Evolutionary conservation across 2,888 invertebrate species (phyloP), one percentile per base, ranked within the genome.

Genomic region (Calameuta idolon): DNA sequence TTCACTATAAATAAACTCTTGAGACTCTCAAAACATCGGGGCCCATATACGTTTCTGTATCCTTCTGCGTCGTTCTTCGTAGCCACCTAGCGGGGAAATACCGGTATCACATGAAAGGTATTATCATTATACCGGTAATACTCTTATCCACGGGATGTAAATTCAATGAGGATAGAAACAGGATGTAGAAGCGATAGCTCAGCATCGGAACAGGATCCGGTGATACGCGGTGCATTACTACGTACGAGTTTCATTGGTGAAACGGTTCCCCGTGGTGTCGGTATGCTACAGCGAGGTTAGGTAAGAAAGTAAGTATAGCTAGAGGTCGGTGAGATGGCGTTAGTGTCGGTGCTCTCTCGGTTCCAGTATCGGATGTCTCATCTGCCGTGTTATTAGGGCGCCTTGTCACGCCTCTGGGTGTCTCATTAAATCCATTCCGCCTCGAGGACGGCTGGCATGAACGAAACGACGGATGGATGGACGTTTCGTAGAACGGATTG

Each of bases 351-450:
- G 34, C 71, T 71, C 31, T 71, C 71, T 34, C 71, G 71, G 74
- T 77, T 79, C 74, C 81, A 81, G 82, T 84, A 84, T 85, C 83
- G 84, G 78, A 79, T 74, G 79, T 77, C 79, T 82, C 83, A 83
- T 84, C 82, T 83, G 73, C 73, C 78, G 80, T 81, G 83, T 85
- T 85, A 86, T 87, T 86, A 85, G 84, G 83, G 84, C 83, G 83
- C 85, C 82, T 80, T 81, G 84, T 82, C 84, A 86, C 84, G 87
- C 86, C 86, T 85, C 86, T 84, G 83, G 83, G 80, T 83, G 85
- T 85, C 86, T 88, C 87, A 86, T 88, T 88, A 87, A 88, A 88
- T 87, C 86, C 83, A 84, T 82, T 82, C 81, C 80, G 74, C 40
- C 74, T 37, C 69, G n/a, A 71, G 71, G 71, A 71, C 71, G 71